Percentiles rank a stretch among this genome's conserved stretches.
Evolutionary conservation across 2,888 invertebrate genomes (phyloP).

Genomic region (Rhagium mordax): DNA sequence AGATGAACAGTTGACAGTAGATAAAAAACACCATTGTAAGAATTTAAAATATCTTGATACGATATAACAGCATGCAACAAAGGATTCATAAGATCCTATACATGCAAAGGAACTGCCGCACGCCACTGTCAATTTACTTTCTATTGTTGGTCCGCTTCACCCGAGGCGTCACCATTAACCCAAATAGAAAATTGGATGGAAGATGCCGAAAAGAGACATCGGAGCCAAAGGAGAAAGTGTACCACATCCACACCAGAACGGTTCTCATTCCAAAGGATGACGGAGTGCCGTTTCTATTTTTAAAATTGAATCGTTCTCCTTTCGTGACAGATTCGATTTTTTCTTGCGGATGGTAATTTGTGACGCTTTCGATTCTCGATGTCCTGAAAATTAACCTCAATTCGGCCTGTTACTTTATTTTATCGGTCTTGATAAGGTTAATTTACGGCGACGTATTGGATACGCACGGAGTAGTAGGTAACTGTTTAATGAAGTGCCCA

Average conservation of each 20-base stretch:
- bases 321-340: constrained; percentile 13
- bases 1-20: too few relatives aligned
- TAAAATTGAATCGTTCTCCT: background rate
- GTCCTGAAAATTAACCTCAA: constrained; percentile 21
- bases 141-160: constrained; percentile 9
- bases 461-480: background rate
- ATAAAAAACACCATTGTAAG: too few relatives aligned
- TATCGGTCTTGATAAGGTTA: background rate
- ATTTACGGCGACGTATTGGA: constrained; percentile 3
- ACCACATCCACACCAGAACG: constrained; percentile 1
- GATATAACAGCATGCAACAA: background rate
- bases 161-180: constrained; percentile 11
- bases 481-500: background rate
- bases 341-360: background rate
- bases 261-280: background rate
- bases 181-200: constrained; percentile 16
- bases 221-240: constrained; percentile 22
- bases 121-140: constrained; percentile 8
- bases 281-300: constrained; percentile 2
- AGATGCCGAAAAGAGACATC: constrained; percentile 19
- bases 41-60: too few relatives aligned
- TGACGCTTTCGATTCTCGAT: constrained; percentile 13
- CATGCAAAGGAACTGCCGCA: too few relatives aligned
- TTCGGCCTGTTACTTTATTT: background rate
- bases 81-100: too few relatives aligned